Percentiles rank a stretch among this genome's conserved stretches.
These are phyloP conservation scores for Coptodon bakossiorum DNA, from an alignment of 2,113 vertebrate species.

Conservation along the genomic window DNA sequence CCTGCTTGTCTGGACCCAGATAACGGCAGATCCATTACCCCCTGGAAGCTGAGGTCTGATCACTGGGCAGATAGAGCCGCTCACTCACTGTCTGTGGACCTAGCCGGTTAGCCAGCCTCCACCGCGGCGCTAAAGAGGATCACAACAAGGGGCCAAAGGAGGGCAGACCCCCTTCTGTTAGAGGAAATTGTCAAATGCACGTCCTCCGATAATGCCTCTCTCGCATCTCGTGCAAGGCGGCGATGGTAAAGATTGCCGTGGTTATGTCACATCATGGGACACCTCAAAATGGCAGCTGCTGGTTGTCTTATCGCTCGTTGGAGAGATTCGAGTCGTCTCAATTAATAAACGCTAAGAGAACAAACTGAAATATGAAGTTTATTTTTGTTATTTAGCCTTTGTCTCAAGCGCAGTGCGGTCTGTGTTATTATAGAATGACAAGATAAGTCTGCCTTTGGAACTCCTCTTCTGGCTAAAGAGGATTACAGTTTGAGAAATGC, in stretches of 20 bases:
- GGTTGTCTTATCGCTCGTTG: not conserved
- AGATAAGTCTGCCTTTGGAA: not conserved
- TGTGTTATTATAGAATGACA: not conserved
- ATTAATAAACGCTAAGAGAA: not conserved
- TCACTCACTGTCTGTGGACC: conserved; percentile 59
- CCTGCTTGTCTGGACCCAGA: conserved; percentile 67
- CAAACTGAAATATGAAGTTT: not conserved
- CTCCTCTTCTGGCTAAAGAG: not conserved
- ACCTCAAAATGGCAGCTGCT: not conserved
- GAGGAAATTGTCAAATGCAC: conserved; percentile 10
- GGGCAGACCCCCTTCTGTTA: conserved; percentile 9
- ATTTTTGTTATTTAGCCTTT: not conserved
- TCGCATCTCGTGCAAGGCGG: not conserved
- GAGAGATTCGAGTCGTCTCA: not conserved
- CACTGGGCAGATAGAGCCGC: conserved; percentile 55
- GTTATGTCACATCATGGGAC: not conserved
- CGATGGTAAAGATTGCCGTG: not conserved
- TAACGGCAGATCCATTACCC: conserved; percentile 74
- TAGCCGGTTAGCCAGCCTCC: conserved; percentile 28
- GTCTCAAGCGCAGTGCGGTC: not conserved
- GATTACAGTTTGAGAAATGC: not conserved
- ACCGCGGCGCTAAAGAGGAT: conserved; percentile 33
- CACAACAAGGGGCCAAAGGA: conserved; percentile 22
- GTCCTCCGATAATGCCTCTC: not conserved
- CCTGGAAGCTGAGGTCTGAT: conserved; percentile 67